Evolutionary conservation across 1,140 invertebrate genomes (phyloP).

Genomic region (Drosophila persimilis): DNA sequence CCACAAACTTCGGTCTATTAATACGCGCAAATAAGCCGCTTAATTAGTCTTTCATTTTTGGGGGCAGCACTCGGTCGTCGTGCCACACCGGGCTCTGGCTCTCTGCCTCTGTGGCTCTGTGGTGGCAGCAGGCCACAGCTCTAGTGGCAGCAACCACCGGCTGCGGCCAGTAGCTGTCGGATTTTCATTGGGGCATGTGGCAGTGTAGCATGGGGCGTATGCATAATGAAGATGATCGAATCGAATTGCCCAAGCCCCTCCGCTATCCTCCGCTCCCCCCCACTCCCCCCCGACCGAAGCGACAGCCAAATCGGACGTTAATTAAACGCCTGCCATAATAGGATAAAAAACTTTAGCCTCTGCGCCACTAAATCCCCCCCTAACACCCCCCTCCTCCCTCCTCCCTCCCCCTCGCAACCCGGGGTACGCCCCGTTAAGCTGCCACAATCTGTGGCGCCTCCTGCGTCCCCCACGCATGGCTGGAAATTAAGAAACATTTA

Average conservation of each 20-base stretch:
- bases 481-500: slow-evolving; percentile 13
- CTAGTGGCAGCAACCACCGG: slow-evolving; percentile 29
- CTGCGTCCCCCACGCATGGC: background rate
- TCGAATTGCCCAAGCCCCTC: slow-evolving; percentile 19
- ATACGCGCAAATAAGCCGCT: slow-evolving; percentile 78
- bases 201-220: slow-evolving; percentile 43
- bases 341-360: slow-evolving; percentile 57
- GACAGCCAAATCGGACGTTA: slow-evolving; percentile 61
- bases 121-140: no score
- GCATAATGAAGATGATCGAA: slow-evolving; percentile 75
- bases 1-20: slow-evolving; percentile 75
- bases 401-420: no score
- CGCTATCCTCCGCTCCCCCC: no score
- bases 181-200: slow-evolving; percentile 47
- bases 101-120: slow-evolving; percentile 4
- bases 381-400: no score
- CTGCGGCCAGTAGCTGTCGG: slow-evolving; percentile 73
- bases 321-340: slow-evolving; percentile 75
- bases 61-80: slow-evolving; percentile 17
- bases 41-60: slow-evolving; percentile 78
- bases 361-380: background rate
- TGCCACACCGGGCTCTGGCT: background rate
- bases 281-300: slow-evolving; percentile 5
- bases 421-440: slow-evolving; percentile 16
- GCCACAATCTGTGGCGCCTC: background rate